A percentile compares a stretch with the other conserved stretches of the same genome.
Evolutionary conservation across 2,113 vertebrate species (phyloP).

Genomic region (Enhydra lutris): DNA sequence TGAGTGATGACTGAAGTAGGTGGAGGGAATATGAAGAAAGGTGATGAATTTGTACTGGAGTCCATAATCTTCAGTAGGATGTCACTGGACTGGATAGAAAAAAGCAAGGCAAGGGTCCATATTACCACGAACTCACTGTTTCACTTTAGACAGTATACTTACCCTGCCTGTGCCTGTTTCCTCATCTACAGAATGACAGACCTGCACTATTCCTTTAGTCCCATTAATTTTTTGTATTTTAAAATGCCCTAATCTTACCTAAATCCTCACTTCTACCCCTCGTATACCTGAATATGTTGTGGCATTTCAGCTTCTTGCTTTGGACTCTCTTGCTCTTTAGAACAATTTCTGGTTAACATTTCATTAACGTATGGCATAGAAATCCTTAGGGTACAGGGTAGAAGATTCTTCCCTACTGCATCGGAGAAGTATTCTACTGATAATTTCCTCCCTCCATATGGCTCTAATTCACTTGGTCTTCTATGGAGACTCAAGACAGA

Average conservation of each 20-base stretch:
- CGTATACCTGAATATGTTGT: background rate
- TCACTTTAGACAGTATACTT: background rate
- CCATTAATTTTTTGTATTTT: background rate
- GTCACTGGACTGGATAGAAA: background rate
- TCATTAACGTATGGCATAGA: background rate
- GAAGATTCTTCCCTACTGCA: background rate
- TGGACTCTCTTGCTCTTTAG: background rate
- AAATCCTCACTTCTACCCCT: background rate
- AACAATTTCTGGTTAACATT: background rate
- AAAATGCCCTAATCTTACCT: background rate
- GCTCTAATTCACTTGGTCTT: background rate
- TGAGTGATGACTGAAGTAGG: background rate
- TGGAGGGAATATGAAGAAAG: background rate
- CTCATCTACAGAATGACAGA: background rate
- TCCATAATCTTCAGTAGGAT: background rate
- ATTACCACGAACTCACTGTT: too few relatives aligned
- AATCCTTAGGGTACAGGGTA: background rate
- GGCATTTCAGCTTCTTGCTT: background rate
- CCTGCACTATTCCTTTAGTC: background rate
- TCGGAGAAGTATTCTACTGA: background rate
- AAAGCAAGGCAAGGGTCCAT: background rate
- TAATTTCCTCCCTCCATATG: background rate
- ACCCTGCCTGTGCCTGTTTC: background rate
- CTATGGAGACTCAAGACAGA: background rate
- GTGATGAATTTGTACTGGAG: background rate